phyloP scores from a whole-genome alignment of 2,113 vertebrate species.

The Nannobrachium achirus region DNA sequence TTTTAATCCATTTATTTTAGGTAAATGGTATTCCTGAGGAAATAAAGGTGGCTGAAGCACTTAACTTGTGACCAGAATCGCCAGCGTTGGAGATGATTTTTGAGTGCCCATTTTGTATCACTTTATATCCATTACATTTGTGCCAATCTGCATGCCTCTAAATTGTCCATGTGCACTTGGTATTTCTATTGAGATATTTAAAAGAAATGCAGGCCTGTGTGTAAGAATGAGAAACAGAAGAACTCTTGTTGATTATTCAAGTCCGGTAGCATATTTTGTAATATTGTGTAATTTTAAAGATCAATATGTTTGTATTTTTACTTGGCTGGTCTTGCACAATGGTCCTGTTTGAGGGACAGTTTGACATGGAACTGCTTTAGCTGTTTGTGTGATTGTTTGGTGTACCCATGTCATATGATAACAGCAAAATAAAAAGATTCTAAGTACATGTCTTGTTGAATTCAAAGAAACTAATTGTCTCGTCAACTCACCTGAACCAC shows the following conservation, averaged over 20 bases:
- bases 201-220: conserved; percentile 18
- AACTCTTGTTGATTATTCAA: conserved; percentile 24
- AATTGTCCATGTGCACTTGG: conserved; percentile 29
- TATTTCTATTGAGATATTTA: background rate
- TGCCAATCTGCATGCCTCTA: conserved; percentile 71
- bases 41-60: conserved; percentile 93
- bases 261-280: conserved; percentile 40
- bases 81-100: background rate
- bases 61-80: conserved; percentile 85
- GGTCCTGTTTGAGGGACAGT: conserved; percentile 35
- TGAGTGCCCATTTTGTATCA: background rate
- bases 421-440: conserved; percentile 54
- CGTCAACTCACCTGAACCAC: background rate
- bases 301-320: conserved; percentile 37
- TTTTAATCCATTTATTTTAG: conserved; percentile 71
- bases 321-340: conserved; percentile 52
- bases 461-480: background rate
- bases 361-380: conserved; percentile 39
- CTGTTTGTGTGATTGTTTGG: conserved; percentile 36
- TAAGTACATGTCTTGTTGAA: background rate
- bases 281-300: conserved; percentile 45
- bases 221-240: conserved; percentile 15
- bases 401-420: conserved; percentile 45
- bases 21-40: conserved; percentile 99
- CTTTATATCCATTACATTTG: conserved; percentile 40